Evolutionary conservation across 2,113 vertebrate species (phyloP).

Genomic region (Megaptera novaeangliae): DNA sequence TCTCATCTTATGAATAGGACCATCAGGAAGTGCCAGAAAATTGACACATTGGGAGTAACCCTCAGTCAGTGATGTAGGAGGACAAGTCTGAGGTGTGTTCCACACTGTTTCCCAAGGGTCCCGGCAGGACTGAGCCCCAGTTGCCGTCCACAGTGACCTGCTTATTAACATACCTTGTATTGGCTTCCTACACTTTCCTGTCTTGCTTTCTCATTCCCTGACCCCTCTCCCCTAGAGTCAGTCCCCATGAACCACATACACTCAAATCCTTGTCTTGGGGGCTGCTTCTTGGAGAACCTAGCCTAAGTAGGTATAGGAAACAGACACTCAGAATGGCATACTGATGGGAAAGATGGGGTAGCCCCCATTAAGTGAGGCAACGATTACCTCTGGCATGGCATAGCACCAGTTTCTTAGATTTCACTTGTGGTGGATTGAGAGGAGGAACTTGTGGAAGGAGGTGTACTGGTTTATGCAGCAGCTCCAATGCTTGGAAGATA

Average conservation of each 20-base stretch:
- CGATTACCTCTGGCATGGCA: not conserved
- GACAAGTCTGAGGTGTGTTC: not conserved
- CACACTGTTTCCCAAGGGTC: not conserved
- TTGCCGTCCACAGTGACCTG: not conserved
- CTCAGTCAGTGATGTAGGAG: not conserved
- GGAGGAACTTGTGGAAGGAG: not conserved
- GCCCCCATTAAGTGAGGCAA: too few relatives aligned
- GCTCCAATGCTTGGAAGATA: not conserved
- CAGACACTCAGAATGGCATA: not conserved
- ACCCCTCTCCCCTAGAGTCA: not conserved
- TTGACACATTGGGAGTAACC: not conserved
- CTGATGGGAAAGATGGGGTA: not conserved
- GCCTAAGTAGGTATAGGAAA: not conserved
- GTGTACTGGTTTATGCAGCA: not conserved
- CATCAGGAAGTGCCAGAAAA: not conserved
- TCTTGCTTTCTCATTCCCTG: not conserved
- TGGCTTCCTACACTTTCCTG: not conserved
- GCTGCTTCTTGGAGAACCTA: not conserved
- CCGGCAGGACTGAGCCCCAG: not conserved
- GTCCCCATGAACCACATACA: not conserved
- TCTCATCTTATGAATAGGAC: not conserved
- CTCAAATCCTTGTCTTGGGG: not conserved
- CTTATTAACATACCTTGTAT: not conserved
- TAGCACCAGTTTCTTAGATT: not conserved
- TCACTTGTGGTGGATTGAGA: not conserved